Evolutionary conservation across 2,113 vertebrate species (phyloP), one percentile per base, ranked within the genome.

Genomic region (Thinocorus orbignyianus): DNA sequence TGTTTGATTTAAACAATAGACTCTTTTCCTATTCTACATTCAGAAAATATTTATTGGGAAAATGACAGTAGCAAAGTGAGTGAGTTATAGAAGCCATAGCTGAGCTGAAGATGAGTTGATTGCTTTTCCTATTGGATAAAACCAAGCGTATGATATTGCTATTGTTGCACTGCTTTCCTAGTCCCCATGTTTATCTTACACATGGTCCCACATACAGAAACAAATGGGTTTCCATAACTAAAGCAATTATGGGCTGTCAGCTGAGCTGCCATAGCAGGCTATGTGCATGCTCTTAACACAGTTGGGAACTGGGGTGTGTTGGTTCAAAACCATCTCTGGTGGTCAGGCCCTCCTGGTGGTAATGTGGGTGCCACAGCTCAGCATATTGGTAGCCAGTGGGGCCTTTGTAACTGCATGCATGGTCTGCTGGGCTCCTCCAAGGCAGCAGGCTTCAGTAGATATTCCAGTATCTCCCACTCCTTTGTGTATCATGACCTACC

Each of bases 321-420:
- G 72, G 46, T 81, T 64, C 64, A 74, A 14, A 90, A 39, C 18
- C 55, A 52, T 37, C 93, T 77, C 55, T 76, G 81, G 35, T 0
- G 0, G 23, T 54, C 88, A 73, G 35, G 78, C 42, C 51, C 60
- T 52, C 26, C 72, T 74, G 64, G 19, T 33, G 60, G 42, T 12
- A 70, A 71, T 0, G 2, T 11, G 14, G 58, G 46, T 42, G 42
- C 49, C 65, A 55, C 35, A 52, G 37, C 19, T 80, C 58, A 46
- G 30, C 0, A 0, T 5, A 11, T 0, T 20, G 42, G 46, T 52
- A 39, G 23, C 42, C 44, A 2, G 0, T 30, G 35, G 17, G 46
- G 78, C 42, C 55, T 74, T 64, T 46, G 25, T 10, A 44, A 8
- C 51, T 16, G 30, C 30, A 7, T 8, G 11, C 10, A 4, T 7